Conservation (phyloP, 1,140 invertebrate species). For the Drosophila watanabei region DNA sequence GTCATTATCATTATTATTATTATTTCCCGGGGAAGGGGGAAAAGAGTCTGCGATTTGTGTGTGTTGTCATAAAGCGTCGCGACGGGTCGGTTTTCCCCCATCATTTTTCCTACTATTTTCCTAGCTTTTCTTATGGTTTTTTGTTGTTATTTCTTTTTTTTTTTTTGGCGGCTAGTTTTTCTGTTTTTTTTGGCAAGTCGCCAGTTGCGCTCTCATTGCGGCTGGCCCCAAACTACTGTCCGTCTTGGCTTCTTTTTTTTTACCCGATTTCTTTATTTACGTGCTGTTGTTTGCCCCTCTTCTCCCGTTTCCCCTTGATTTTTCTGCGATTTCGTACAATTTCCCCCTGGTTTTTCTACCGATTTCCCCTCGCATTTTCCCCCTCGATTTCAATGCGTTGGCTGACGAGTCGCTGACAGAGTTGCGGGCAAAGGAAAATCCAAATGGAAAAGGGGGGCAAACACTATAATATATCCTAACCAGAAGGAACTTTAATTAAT, state of each 20-base stretch:
- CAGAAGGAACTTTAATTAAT: conserved; percentile 24
- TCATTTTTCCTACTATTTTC: conserved; percentile 34
- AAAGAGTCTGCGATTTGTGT: conserved; percentile 1
- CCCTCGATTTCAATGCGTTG: conserved; percentile 28
- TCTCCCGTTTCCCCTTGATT: background rate
- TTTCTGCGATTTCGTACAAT: conserved; percentile 2
- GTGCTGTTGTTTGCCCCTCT: conserved; percentile 12
- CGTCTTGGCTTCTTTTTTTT: conserved; percentile 23
- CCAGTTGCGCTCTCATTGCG: conserved; percentile 41
- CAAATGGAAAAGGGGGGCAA: conserved; percentile 32
- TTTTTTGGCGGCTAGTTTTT: conserved; percentile 34
- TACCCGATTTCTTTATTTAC: conserved; percentile 70
- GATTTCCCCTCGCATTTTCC: background rate
- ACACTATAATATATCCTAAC: background rate
- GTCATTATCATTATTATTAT: background rate
- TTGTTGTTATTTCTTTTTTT: background rate
- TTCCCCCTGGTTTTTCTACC: background rate
- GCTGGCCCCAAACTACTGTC: conserved; percentile 50
- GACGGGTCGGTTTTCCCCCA: conserved; percentile 25
- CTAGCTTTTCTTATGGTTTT: conserved; percentile 17
- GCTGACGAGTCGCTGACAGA: conserved; percentile 72
- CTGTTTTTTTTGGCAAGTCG: conserved; percentile 42
- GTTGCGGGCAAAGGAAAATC: conserved; percentile 45
- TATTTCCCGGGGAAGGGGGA: background rate
- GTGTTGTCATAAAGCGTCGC: conserved; percentile 51